phyloP scores from a whole-genome alignment of 2,797 vertebrate species.

The Hoplostethus mediterraneus region DNA sequence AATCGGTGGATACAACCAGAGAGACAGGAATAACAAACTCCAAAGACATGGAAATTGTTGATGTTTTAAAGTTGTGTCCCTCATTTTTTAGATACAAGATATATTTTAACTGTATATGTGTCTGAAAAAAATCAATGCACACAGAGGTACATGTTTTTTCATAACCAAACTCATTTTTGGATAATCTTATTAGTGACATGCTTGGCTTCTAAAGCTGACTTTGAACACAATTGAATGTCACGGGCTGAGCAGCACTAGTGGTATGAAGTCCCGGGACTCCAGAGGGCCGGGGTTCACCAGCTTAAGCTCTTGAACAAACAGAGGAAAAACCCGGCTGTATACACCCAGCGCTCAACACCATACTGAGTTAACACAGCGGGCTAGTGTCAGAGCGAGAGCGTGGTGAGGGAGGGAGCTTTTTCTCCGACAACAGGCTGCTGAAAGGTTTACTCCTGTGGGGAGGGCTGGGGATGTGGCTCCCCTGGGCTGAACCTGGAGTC shows the following conservation, averaged over 20 bases:
- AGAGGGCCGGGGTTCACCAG: slow-evolving; percentile 54
- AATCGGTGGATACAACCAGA: slow-evolving; percentile 59
- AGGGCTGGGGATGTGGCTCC: slow-evolving; percentile 30
- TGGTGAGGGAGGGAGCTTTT: slow-evolving; percentile 48
- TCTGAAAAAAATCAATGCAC: background rate
- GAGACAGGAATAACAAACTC: slow-evolving; percentile 57
- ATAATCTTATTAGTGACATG: background rate
- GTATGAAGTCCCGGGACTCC: slow-evolving; percentile 49
- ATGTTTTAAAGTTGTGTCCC: slow-evolving; percentile 6
- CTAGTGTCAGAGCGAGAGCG: slow-evolving; percentile 56
- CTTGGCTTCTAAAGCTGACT: slow-evolving; percentile 11
- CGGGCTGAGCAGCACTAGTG: slow-evolving; percentile 34
- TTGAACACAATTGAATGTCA: slow-evolving; percentile 20
- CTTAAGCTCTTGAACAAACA: slow-evolving; percentile 80
- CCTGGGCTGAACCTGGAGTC: slow-evolving; percentile 19
- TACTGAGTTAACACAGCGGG: slow-evolving; percentile 40
- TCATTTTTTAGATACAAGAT: too few species aligned
- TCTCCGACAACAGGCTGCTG: slow-evolving; percentile 62
- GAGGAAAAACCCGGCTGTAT: slow-evolving; percentile 49
- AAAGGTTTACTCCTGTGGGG: slow-evolving; percentile 60
- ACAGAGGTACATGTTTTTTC: background rate
- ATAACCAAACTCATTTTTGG: background rate
- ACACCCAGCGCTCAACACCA: slow-evolving; percentile 68
- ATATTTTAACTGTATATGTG: background rate
- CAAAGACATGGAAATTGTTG: background rate